Evolutionary conservation across 2,888 invertebrate genomes (phyloP).

Genomic region (Oscheius onirici): DNA sequence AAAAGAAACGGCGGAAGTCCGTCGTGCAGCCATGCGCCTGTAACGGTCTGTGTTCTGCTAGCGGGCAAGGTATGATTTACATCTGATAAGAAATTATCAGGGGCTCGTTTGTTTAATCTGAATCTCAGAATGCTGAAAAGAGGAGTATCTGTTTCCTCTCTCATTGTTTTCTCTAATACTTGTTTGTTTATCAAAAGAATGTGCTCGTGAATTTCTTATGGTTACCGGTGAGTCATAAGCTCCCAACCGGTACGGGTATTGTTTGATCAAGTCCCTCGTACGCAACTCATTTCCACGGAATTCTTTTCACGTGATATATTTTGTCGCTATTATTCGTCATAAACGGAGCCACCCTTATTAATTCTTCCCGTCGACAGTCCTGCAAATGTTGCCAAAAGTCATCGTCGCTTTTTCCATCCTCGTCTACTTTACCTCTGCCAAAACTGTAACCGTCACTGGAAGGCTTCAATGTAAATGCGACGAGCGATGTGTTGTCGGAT

Average conservation of each 20-base stretch:
- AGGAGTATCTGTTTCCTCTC: background rate
- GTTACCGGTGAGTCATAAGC: no score
- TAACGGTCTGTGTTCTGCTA: conserved; percentile 20
- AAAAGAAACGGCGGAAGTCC: conserved; percentile 18
- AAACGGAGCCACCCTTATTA: background rate
- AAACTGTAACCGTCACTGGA: background rate
- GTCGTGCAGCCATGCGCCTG: conserved; percentile 8
- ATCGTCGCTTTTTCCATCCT: no score
- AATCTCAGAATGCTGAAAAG: conserved; percentile 4
- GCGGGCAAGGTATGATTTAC: conserved; percentile 18
- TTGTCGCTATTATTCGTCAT: background rate
- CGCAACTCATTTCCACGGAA: background rate
- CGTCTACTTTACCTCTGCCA: background rate
- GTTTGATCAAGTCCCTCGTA: background rate
- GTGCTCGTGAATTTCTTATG: no score
- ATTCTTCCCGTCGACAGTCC: background rate
- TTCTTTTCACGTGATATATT: conserved; percentile 9
- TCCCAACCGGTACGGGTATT: background rate
- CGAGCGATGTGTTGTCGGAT: background rate
- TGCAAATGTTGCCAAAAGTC: no score
- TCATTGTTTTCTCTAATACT: background rate
- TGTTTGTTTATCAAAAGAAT: no score
- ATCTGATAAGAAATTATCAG: conserved; percentile 28
- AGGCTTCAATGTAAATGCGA: conserved; percentile 5
- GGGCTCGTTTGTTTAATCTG: conserved; percentile 17